These are phyloP conservation scores for Pandion haliaetus DNA, from an alignment of 2,113 vertebrate species.

Conservation along the genomic window DNA sequence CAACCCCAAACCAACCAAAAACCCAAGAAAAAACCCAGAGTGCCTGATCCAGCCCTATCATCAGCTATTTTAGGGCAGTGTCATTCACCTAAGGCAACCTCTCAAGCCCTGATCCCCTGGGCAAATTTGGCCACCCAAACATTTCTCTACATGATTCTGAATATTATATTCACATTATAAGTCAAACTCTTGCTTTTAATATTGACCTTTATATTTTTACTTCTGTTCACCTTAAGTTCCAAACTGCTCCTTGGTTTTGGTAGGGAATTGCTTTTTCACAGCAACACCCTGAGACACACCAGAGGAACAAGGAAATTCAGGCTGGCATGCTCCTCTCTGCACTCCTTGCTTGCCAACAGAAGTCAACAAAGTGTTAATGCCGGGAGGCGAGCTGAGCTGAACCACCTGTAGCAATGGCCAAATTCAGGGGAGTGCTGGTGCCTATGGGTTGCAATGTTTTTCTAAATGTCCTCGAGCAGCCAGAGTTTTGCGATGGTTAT, in stretches of 20 bases:
- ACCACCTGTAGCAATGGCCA: neutral
- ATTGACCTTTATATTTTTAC: neutral
- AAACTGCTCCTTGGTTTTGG: neutral
- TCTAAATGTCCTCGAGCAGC: rapidly evolving
- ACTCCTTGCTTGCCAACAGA: neutral
- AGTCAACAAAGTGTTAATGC: neutral
- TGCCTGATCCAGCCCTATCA: neutral
- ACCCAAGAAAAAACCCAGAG: neutral
- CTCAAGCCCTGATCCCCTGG: neutral
- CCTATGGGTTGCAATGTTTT: neutral
- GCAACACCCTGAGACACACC: neutral
- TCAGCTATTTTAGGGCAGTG: neutral
- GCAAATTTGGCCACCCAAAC: neutral
- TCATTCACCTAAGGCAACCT: neutral
- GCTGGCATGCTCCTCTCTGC: neutral
- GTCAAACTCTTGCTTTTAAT: neutral
- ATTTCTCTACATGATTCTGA: neutral
- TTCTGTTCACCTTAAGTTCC: neutral
- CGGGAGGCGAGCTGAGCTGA: neutral
- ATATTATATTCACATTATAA: neutral
- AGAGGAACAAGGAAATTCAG: neutral
- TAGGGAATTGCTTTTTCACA: neutral
- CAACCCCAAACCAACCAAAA: neutral
- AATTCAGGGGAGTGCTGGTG: neutral
- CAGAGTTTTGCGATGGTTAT: neutral